Base-by-base conservation (phyloP, 1,140 invertebrate species). In the Andricus grossulariae region DNA sequence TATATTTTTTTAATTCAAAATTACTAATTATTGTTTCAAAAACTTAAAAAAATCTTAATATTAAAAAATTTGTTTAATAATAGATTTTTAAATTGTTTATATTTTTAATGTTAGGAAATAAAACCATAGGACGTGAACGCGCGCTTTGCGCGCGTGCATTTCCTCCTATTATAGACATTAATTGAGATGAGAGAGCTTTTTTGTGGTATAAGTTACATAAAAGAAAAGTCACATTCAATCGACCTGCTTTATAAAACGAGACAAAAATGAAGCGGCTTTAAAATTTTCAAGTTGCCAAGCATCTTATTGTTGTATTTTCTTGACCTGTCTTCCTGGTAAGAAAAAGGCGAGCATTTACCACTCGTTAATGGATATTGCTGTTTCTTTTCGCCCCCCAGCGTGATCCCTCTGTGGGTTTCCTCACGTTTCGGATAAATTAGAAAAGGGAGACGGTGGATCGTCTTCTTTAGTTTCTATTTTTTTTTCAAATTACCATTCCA, bases 401-500 rank as follows among this genome's bases (percentile, higher is more conserved):
- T 66, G 60, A 66, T 66, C 60, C 60, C 16, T 66, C 25, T 16
- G 12, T 39, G 32, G 60, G 39, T 66, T 32, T 66, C 60, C 60
- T 66, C 60, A 66, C 60, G 60, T 66, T 66, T 66, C 25, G 60
- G 60, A 66, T 66, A 66, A 66, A 66, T 66, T 66, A 66, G 60
- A 66, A 39, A 66, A 66, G 60, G 32, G 60, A 66, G 60, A 66
- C 60, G 60, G 60, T 66, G 32, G 39, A 66, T 66, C 39, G 60
- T 66, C 60, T 66, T 66, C 60, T 66, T 66, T 39, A 15, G 3
- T 32, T 32, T 5, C 15, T 60, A 3, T 54, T 55, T 66, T 66
- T 66, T 66, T 39, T 66, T 39, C 25, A 66, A 66, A 66, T 66
- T 66, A 66, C 60, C 32, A 39, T 66, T 66, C 21, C 39, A 66